phyloP scores from a whole-genome alignment of 1,140 invertebrate genomes.

The Acromyrmex echinatior region DNA sequence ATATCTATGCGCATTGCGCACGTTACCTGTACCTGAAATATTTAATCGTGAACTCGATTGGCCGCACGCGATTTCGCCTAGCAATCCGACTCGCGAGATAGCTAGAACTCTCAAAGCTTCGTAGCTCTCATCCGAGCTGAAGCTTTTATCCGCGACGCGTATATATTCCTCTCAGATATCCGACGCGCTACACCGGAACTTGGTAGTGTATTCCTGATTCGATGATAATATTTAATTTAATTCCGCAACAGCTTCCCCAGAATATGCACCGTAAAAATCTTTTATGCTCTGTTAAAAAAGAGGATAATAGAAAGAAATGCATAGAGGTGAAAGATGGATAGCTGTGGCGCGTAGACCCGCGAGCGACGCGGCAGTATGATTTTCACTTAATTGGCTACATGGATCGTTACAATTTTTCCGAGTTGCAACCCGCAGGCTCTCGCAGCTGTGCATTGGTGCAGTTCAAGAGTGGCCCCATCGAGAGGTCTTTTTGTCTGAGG shows the following conservation, averaged over 20 bases:
- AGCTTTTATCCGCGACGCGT: slow-evolving; percentile 48
- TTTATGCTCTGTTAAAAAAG: slow-evolving; percentile 38
- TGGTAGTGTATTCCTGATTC: slow-evolving; percentile 34
- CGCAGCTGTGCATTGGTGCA: background rate
- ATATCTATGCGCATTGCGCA: too few relatives aligned
- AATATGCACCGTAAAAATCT: slow-evolving; percentile 43
- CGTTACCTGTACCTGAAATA: slow-evolving; percentile 30
- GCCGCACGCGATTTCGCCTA: slow-evolving; percentile 46
- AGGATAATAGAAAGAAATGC: background rate
- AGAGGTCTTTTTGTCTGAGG: background rate
- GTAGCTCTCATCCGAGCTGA: slow-evolving; percentile 49
- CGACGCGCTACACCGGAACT: slow-evolving; percentile 36
- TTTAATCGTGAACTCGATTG: slow-evolving; percentile 56
- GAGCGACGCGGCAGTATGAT: slow-evolving; percentile 23
- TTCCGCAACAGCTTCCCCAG: background rate
- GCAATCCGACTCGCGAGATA: slow-evolving; percentile 35
- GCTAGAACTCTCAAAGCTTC: slow-evolving; percentile 52
- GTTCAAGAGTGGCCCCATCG: background rate
- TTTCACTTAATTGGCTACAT: slow-evolving; percentile 54
- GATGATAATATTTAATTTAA: slow-evolving; percentile 62
- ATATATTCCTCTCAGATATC: slow-evolving; percentile 33
- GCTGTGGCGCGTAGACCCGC: slow-evolving; percentile 14
- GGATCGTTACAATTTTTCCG: slow-evolving; percentile 45
- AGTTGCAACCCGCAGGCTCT: slow-evolving; percentile 19
- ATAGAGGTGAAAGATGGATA: slow-evolving; percentile 2